Evolutionary conservation across 2,888 invertebrate species (phyloP), one percentile per base, ranked within the genome.

Genomic region (Aproaerema taeniolella): DNA sequence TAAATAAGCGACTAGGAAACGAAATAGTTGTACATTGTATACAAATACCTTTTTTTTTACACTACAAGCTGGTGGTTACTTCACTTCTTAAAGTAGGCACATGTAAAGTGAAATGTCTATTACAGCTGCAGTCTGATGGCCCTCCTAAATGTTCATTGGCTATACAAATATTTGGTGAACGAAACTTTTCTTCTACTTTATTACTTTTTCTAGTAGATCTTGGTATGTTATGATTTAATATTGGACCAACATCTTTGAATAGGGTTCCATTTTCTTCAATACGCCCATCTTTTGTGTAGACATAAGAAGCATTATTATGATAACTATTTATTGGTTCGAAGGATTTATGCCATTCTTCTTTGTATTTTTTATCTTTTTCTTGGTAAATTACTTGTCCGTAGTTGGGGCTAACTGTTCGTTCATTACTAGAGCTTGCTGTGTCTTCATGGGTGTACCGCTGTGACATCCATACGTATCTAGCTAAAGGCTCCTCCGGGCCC

Each of bases 401-500:
- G 38, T 65, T 2, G 61, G 65, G 14, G 31, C 12, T 1, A 29
- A 16, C 24, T 1, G 30, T 10, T 10, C 29, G 39, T 16, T 13
- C 54, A 17, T 73, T 70, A 47, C 64, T 68, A 6, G 69, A 65
- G 55, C 68, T 77, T 1, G 65, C 48, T 5, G 61, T 61, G 51
- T 79, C 81, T 52, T 70, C n/a, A 20, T 72, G n/a, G 31, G 67
- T 50, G 39, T 69, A 77, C 47, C 80, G 61, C 57, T 80, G 79
- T 10, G 83, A 80, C 85, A 86, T 86, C 86, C 86, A 85, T 5
- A 82, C 64, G 53, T 85, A 86, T 52, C 86, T 58, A 0, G 79
- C 71, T 64, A 82, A 68, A 1, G 85, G 86, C 49, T 86, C 86
- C 51, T 85, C 83, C 13, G 86, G 86, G 8, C 86, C 86, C 86